Evolutionary conservation across 2,888 invertebrate genomes (phyloP).

Genomic region (Liodrosophila aerea): DNA sequence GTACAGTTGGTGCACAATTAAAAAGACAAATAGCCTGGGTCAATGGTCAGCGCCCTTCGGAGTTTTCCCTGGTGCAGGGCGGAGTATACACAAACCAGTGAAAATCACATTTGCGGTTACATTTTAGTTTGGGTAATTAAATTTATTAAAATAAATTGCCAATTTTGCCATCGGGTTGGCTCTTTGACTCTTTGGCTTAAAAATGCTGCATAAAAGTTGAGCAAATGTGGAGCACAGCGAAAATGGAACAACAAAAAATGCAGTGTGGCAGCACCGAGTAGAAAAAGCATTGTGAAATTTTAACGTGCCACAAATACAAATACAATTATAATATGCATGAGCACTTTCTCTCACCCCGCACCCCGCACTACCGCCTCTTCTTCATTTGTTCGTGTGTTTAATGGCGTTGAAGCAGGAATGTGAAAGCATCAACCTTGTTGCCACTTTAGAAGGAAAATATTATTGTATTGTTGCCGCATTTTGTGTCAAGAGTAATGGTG

Average conservation of each 20-base stretch:
- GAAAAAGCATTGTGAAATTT: slow-evolving; percentile 23
- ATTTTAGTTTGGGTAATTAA: slow-evolving; percentile 55
- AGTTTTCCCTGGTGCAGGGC: not conserved
- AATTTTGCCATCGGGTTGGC: slow-evolving; percentile 44
- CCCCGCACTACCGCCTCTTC: not conserved
- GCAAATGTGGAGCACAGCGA: slow-evolving; percentile 2
- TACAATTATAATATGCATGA: slow-evolving; percentile 35
- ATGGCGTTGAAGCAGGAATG: slow-evolving; percentile 52
- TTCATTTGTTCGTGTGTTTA: slow-evolving; percentile 39
- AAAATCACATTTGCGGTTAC: slow-evolving; percentile 35
- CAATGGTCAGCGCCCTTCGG: slow-evolving; percentile 24
- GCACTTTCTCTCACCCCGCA: not conserved
- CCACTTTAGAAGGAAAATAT: slow-evolving; percentile 55
- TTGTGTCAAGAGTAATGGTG: slow-evolving; percentile 30
- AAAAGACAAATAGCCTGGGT: slow-evolving; percentile 51
- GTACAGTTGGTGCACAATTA: slow-evolving; percentile 58
- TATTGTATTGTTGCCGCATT: slow-evolving; percentile 37
- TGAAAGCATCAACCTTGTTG: slow-evolving; percentile 57
- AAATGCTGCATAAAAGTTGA: slow-evolving; percentile 24
- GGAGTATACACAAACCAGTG: slow-evolving; percentile 11
- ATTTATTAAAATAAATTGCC: slow-evolving; percentile 74
- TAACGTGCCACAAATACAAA: slow-evolving; percentile 36
- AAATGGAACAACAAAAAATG: slow-evolving; percentile 5
- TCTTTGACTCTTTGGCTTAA: slow-evolving; percentile 45
- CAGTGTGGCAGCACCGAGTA: slow-evolving; percentile 1